phyloP scores from a whole-genome alignment of 2,888 invertebrate genomes.

The Microctonus aethiopoides region DNA sequence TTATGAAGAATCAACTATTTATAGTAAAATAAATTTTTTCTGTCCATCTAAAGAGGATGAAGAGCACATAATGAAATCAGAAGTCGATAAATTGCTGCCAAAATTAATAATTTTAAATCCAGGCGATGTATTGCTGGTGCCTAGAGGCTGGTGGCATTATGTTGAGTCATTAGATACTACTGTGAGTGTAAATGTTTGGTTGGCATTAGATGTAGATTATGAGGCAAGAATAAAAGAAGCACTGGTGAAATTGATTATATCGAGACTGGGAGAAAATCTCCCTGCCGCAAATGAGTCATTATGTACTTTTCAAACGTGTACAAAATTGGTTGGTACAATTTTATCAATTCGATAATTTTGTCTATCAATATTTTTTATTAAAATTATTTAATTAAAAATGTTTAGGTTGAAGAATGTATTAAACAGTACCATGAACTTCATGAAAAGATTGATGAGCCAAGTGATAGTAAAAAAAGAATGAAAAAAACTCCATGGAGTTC shows the following conservation, averaged over 20 bases:
- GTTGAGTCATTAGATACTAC: conserved; percentile 76
- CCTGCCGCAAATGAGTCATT: conserved; percentile 40
- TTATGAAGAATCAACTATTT: conserved; percentile 96
- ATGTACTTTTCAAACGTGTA: conserved; percentile 44
- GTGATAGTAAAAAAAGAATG: conserved; percentile 36
- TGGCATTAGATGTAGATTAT: conserved; percentile 75
- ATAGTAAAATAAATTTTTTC: conserved; percentile 85
- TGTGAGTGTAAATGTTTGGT: conserved; percentile 78
- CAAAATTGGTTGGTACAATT: conserved; percentile 51
- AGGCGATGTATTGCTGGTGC: conserved; percentile 90
- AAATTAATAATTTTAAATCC: conserved; percentile 78
- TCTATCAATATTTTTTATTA: background rate
- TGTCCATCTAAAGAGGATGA: conserved; percentile 72
- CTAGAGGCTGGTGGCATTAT: conserved; percentile 97
- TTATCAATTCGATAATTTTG: background rate
- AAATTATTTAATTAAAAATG: no score
- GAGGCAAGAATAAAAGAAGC: conserved; percentile 59
- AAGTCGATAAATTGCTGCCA: conserved; percentile 61
- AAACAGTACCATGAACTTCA: conserved; percentile 44
- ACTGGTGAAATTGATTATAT: conserved; percentile 58
- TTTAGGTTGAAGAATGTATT: conserved; percentile 51
- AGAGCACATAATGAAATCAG: conserved; percentile 65
- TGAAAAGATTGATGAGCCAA: background rate
- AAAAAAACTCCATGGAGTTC: conserved; percentile 41
- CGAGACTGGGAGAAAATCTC: conserved; percentile 51